Evolutionary conservation across 2,113 vertebrate genomes (phyloP), one percentile per base, ranked within the genome.

Genomic region (Aegithalos caudatus): DNA sequence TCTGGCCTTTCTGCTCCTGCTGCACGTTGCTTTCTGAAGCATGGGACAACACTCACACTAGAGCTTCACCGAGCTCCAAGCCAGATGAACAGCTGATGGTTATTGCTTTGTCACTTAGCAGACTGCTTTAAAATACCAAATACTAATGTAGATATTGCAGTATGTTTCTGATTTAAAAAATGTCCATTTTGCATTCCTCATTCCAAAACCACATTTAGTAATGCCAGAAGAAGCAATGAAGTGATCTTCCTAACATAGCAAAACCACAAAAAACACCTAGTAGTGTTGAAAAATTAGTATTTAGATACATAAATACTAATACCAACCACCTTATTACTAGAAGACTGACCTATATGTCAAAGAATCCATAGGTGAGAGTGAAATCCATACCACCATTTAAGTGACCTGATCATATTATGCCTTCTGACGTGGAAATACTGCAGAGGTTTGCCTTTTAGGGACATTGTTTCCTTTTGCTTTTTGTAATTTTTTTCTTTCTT

Each of bases 111-210:
- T 88, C 33, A 54, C 80, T 83, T 60, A 84, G 60, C 19, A 81
- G 60, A 50, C 65, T 78, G 70, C 78, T 91, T 94, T 69, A 95
- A 96, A 85, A 81, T 47, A 35, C 4, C 51, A 70, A 88, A 44
- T 15, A 94, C 5, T 79, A 70, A 50, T n/a, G 21, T 25, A 92
- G 66, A 84, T 93, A 64, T 23, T 88, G 21, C 28, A 69, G 21
- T 61, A 65, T 94, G 71, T 91, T 95, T 97, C 83, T 35, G 33
- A 92, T 96, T 70, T 16, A 48, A 92, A 94, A 95, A 79, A 70
- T 12, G 54, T 71, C 76, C 31, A n/a, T 89, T 94, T 96, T 95
- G 51, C 48, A 94, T 87, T 79, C 69, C 65, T 72, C 33, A 54
- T 65, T 44, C 37, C 45, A 58, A 92, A 96, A 23, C 80, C 74